Conservation (phyloP, 92 coral and sea anemone species). For the Chrysogorgia sp. region DNA sequence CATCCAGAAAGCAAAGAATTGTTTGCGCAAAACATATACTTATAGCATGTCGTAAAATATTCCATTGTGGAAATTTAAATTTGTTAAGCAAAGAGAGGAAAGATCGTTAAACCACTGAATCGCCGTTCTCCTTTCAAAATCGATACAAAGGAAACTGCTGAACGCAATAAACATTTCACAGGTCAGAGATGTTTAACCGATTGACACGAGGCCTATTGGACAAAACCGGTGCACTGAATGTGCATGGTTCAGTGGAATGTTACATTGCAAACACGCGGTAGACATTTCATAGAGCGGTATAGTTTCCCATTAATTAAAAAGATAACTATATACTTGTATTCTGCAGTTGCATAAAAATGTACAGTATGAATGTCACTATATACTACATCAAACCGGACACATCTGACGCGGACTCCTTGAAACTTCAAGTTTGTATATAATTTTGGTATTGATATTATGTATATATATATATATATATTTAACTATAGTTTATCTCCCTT, state of each 20-base stretch:
- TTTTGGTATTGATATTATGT: too few species aligned
- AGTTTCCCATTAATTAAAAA: background rate
- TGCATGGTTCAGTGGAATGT: background rate
- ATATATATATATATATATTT: too few species aligned
- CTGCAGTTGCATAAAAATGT: too few species aligned
- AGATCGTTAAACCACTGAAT: slow-evolving; percentile 4
- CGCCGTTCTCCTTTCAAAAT: slow-evolving; percentile 10
- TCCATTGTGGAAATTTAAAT: background rate
- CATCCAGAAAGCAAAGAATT: background rate
- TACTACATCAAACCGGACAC: too few species aligned
- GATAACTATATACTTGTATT: too few species aligned
- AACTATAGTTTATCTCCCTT: background rate
- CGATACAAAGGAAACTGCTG: background rate
- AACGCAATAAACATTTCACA: background rate
- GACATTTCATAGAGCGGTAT: background rate
- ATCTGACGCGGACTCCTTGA: too few species aligned
- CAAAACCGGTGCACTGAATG: too few species aligned
- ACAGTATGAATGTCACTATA: too few species aligned
- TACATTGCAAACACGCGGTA: background rate
- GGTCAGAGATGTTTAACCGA: too few species aligned
- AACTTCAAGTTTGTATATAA: too few species aligned
- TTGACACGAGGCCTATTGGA: too few species aligned
- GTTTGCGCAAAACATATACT: background rate
- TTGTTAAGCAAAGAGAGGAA: slow-evolving; percentile 7
- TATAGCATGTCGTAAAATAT: background rate